Evolutionary conservation across 1,140 invertebrate species (phyloP).

Genomic region (Trachymyrmex cornetzi): DNA sequence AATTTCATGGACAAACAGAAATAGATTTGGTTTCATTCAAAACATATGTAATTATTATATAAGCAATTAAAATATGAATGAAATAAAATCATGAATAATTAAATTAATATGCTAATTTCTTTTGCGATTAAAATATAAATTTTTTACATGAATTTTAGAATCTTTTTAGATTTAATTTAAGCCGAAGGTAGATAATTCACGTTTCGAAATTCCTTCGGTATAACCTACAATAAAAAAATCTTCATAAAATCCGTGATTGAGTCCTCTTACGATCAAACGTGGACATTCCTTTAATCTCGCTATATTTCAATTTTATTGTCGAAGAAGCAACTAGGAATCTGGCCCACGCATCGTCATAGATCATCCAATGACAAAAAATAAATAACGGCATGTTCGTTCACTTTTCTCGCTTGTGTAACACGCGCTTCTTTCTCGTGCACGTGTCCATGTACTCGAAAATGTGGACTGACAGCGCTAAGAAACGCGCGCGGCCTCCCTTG

Average conservation of each 20-base stretch:
- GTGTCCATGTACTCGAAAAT: conserved; percentile 2
- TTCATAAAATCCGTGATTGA: conserved; percentile 14
- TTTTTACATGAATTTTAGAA: neutral
- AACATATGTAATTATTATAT: neutral
- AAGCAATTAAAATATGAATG: neutral
- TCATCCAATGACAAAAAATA: conserved; percentile 59
- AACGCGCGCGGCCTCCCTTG: conserved; percentile 6
- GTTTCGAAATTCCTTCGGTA: neutral
- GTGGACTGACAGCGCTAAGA: conserved; percentile 10
- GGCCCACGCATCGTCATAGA: conserved; percentile 45
- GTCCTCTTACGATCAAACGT: neutral
- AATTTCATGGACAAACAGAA: neutral
- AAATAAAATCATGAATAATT: neutral
- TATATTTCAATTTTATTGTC: conserved; percentile 36
- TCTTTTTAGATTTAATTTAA: neutral
- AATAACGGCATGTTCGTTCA: conserved; percentile 42
- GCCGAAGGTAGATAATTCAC: neutral
- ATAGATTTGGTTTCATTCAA: neutral
- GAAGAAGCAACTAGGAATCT: conserved; percentile 22
- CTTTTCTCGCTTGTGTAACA: conserved; percentile 7
- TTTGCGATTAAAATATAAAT: neutral
- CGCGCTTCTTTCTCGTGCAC: neutral
- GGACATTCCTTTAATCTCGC: conserved; percentile 63
- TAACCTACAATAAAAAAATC: neutral
- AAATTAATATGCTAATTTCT: too few species aligned